Conservation (phyloP, 2,888 invertebrate genomes). For the Conops quadrifasciatus region DNA sequence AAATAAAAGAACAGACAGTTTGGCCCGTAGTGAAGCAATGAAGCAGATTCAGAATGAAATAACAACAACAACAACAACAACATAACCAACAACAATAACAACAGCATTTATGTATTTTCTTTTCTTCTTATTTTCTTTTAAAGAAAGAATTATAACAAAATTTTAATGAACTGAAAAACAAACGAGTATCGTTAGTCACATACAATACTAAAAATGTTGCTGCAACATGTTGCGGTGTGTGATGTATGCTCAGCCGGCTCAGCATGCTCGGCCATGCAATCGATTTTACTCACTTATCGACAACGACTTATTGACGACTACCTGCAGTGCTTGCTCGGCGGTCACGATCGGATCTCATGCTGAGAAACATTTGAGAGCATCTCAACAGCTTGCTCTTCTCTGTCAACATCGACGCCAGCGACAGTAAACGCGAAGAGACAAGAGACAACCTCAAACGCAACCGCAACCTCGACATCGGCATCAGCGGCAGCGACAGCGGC, state of each 20-base stretch:
- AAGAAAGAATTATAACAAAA: background rate
- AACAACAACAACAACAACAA: background rate
- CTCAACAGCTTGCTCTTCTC: no score
- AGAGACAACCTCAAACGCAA: no score
- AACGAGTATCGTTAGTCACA: background rate
- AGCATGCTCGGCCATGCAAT: background rate
- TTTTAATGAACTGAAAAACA: no score
- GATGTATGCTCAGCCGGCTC: background rate
- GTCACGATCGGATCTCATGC: no score
- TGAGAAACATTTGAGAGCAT: no score
- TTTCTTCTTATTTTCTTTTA: background rate
- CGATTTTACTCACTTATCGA: no score
- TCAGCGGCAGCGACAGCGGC: background rate
- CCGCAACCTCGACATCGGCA: background rate
- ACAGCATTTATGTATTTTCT: background rate
- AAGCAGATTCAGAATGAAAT: background rate
- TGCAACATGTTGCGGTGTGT: no score
- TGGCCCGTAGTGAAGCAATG: background rate
- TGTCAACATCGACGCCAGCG: no score
- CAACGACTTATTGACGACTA: no score
- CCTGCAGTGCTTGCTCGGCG: no score
- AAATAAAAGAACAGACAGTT: background rate
- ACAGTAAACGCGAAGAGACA: no score
- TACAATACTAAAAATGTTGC: background rate
- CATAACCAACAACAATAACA: background rate